Base-by-base conservation (phyloP, 2,888 invertebrate genomes). In the Andrena minutula region DNA sequence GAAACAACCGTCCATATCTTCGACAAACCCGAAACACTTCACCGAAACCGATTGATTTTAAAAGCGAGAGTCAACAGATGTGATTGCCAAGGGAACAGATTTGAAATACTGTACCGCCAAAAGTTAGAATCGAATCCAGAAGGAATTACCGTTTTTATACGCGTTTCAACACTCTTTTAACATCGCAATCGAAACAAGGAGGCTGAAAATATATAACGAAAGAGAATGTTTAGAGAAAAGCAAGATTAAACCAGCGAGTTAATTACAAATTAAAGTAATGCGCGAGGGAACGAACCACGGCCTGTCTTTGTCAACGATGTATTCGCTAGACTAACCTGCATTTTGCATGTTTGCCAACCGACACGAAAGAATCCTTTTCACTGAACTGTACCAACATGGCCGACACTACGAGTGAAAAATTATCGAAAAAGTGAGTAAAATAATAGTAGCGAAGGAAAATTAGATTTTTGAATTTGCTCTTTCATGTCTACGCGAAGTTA, bases 351-450 rank as follows among this genome's bases (percentile, higher is more conserved):
- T 70, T 20, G 75, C 83, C 88, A 88, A 88, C 75, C 6, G 26
- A 3, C 49, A 56, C 26, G 53, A 53, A 8, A 56, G 20, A 58
- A 61, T 49, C 65, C 63, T 80, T 77, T 77, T 20, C 56, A 30
- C 75, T 20, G 61, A 71, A n/a, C 49, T 47, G 56, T 76, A 79
- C 82, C 88, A 92, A 86, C 85, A 96, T 96, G 96, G 95, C 95
- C 91, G 96, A 96, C 90, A 92, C 92, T 88, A 89, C 93, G 75
- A 94, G 90, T 91, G 96, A 96, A 94, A 96, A 96, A 90, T 90
- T 96, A 83, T 96, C 96, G 12, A 96, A 96, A 94, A 96, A 96
- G 96, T 96, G 95, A 96, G 96, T 93, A 90, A 87, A 82, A 35
- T 64, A 35, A 47, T 41, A 16, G 70, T 61, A 56, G 26, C 66